phyloP scores from a whole-genome alignment of 2,797 vertebrate genomes.

The Phrynocephalus forsythii region DNA sequence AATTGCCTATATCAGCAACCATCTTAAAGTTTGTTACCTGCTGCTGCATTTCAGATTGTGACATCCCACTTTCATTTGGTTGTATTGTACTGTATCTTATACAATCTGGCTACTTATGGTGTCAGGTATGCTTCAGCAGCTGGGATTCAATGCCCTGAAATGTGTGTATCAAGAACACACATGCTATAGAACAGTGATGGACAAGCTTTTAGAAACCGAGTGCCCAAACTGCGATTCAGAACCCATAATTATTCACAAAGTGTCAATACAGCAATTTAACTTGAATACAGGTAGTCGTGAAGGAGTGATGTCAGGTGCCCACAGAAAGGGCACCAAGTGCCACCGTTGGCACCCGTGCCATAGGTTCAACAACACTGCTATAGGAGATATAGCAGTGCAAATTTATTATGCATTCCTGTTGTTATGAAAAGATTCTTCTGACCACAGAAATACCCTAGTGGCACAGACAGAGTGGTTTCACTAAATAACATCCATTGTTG shows the following conservation, averaged over 20 bases:
- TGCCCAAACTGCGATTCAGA: no score
- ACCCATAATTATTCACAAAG: no score
- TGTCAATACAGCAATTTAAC: no score
- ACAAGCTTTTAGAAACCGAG: no score
- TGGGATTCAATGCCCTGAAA: background rate
- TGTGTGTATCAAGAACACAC: background rate
- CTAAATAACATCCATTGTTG: background rate
- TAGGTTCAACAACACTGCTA: no score
- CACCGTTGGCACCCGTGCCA: no score
- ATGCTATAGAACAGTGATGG: background rate
- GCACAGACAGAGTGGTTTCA: background rate
- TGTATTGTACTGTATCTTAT: background rate
- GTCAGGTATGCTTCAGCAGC: background rate
- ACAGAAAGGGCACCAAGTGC: no score
- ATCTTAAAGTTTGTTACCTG: background rate
- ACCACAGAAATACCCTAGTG: background rate
- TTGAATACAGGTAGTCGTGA: no score
- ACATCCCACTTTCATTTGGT: conserved; percentile 7
- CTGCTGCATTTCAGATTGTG: background rate
- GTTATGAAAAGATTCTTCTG: background rate
- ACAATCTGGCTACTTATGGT: background rate
- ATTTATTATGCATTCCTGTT: background rate
- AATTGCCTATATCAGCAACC: background rate
- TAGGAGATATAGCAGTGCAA: no score
- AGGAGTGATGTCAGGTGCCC: no score